phyloP scores from a whole-genome alignment of 2,888 invertebrate genomes.

The Phengaris alcon region DNA sequence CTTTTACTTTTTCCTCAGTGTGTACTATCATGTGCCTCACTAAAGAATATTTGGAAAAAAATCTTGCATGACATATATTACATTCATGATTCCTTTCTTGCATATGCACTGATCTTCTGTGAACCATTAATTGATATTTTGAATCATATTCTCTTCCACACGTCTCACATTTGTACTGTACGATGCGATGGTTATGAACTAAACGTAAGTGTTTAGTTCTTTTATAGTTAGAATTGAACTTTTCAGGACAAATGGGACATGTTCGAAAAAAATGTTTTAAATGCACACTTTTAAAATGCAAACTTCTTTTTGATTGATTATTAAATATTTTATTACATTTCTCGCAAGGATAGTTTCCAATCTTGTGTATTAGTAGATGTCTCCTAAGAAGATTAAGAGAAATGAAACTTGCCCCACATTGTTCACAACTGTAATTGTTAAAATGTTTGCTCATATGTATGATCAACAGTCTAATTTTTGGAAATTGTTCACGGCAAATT shows the following conservation, averaged over 20 bases:
- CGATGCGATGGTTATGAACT: conserved; percentile 54
- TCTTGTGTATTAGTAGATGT: conserved; percentile 56
- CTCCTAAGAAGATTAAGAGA: conserved; percentile 52
- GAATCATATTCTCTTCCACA: conserved; percentile 61
- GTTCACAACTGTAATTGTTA: conserved; percentile 64
- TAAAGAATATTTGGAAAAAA: conserved; percentile 62
- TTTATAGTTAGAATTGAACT: conserved; percentile 62
- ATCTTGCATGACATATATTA: conserved; percentile 55
- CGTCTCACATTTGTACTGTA: conserved; percentile 54
- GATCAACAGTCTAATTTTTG: conserved; percentile 55
- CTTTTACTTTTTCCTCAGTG: conserved; percentile 66
- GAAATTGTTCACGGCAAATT: conserved; percentile 54
- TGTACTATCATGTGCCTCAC: conserved; percentile 74
- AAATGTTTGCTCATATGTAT: conserved; percentile 69
- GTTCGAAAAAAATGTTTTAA: conserved; percentile 52
- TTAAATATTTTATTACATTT: conserved; percentile 63
- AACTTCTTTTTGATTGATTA: conserved; percentile 53
- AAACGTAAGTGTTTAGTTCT: conserved; percentile 61
- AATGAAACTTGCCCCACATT: conserved; percentile 60
- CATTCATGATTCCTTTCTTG: conserved; percentile 65
- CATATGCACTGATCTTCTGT: conserved; percentile 61
- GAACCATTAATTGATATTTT: conserved; percentile 58
- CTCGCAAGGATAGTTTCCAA: conserved; percentile 59
- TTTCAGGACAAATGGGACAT: conserved; percentile 63
- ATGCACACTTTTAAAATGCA: conserved; percentile 60